These are phyloP conservation scores for Peromyscus leucopus DNA, from an alignment of 2,113 vertebrate species.

Conservation along the genomic window DNA sequence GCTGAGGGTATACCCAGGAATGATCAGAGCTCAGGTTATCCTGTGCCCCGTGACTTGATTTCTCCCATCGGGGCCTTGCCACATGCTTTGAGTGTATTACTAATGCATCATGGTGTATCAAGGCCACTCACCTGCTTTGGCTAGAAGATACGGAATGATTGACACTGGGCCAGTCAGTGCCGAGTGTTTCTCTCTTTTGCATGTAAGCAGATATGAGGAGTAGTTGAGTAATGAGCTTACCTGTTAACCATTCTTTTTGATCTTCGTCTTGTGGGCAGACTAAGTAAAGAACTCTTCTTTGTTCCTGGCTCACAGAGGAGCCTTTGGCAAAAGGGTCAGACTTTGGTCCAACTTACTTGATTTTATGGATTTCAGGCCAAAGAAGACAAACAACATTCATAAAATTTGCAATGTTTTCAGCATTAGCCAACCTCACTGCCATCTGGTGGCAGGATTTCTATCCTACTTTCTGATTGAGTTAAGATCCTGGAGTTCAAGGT, in stretches of 20 bases:
- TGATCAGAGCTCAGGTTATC: conserved; percentile 82
- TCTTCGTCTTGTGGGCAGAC: neutral
- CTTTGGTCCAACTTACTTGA: conserved; percentile 25
- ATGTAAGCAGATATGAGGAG: conserved; percentile 4
- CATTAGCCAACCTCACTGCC: neutral
- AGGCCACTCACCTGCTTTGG: conserved; percentile 7
- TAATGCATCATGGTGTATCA: neutral
- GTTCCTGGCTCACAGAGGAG: neutral
- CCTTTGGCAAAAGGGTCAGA: neutral
- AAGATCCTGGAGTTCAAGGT: neutral
- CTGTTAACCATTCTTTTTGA: conserved; percentile 6
- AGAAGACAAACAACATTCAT: neutral
- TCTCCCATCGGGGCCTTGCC: conserved; percentile 4
- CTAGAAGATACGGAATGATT: neutral
- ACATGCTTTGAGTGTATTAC: conserved; percentile 26
- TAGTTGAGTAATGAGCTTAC: neutral
- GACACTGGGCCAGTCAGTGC: neutral
- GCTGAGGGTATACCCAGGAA: conserved; percentile 74
- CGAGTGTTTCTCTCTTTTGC: neutral
- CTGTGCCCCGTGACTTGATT: conserved; percentile 6
- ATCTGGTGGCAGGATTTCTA: conserved; percentile 1
- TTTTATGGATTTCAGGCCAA: conserved; percentile 36
- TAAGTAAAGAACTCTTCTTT: neutral
- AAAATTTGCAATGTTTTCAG: neutral
- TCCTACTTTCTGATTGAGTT: neutral